Evolutionary conservation across 2,888 invertebrate genomes (phyloP).

Genomic region (Diaphora mendica): DNA sequence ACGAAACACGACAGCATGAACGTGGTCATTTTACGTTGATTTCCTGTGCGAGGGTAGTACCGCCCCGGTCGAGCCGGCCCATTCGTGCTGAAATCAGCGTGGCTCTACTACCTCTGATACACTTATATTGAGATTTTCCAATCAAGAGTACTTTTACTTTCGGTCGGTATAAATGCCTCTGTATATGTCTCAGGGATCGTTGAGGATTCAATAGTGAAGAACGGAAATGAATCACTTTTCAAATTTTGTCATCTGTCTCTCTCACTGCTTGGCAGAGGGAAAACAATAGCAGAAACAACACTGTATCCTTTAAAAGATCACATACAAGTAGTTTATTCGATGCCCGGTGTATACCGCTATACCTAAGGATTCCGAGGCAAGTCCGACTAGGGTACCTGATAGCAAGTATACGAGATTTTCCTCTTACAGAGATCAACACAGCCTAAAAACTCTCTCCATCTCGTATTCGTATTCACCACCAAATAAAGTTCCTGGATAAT

Average conservation of each 20-base stretch:
- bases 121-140: background rate
- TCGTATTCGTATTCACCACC: background rate
- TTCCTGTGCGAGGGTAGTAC: too few relatives aligned
- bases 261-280: background rate
- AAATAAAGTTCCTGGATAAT: slow-evolving; percentile 13
- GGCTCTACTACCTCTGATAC: too few relatives aligned
- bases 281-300: background rate
- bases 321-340: background rate
- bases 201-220: background rate
- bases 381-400: too few relatives aligned
- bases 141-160: background rate
- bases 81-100: too few relatives aligned
- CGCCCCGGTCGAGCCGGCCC: too few relatives aligned
- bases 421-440: background rate
- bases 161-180: background rate
- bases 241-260: background rate
- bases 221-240: background rate
- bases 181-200: background rate
- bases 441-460: background rate
- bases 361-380: background rate
- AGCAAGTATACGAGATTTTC: background rate
- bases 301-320: background rate
- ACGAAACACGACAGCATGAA: too few relatives aligned
- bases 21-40: too few relatives aligned
- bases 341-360: background rate